A percentile compares a stretch with the other conserved stretches of the same genome.
These are phyloP conservation scores for Congeria kusceri DNA, from an alignment of 2,888 invertebrate species.

Conservation along the genomic window DNA sequence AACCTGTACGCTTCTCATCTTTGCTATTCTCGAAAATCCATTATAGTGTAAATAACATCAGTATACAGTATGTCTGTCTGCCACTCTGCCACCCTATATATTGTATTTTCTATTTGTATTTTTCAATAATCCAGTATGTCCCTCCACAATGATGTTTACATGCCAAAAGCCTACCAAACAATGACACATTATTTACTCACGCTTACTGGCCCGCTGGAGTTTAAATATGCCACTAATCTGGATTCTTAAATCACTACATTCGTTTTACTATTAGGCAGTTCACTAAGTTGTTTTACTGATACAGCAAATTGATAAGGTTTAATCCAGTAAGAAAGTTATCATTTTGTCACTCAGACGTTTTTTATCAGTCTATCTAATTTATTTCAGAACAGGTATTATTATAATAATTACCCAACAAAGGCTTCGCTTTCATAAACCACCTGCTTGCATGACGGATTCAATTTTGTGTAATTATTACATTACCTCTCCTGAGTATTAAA, in stretches of 20 bases:
- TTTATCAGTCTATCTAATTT: constrained; percentile 4
- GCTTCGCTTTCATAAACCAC: constrained; percentile 10
- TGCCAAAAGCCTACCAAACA: no score
- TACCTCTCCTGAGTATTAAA: background rate
- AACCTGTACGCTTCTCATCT: constrained; percentile 60
- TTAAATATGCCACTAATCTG: background rate
- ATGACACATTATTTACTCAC: background rate
- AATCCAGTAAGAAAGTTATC: constrained; percentile 30
- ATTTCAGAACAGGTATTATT: background rate
- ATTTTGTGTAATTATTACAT: constrained; percentile 21
- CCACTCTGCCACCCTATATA: no score
- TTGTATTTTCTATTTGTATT: no score
- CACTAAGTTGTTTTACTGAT: constrained; percentile 16
- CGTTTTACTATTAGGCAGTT: constrained; percentile 13
- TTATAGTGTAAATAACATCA: no score
- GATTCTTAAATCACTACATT: constrained; percentile 39
- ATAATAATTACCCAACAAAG: constrained; percentile 17
- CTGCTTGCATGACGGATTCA: constrained; percentile 12
- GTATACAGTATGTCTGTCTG: no score
- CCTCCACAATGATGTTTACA: no score
- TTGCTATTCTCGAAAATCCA: background rate
- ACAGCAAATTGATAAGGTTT: constrained; percentile 33
- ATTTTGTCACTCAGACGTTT: constrained; percentile 13
- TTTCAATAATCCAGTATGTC: no score
- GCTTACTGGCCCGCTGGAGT: background rate